These are phyloP conservation scores for Perca flavescens DNA, from an alignment of 2,113 vertebrate species.

Conservation along the genomic window DNA sequence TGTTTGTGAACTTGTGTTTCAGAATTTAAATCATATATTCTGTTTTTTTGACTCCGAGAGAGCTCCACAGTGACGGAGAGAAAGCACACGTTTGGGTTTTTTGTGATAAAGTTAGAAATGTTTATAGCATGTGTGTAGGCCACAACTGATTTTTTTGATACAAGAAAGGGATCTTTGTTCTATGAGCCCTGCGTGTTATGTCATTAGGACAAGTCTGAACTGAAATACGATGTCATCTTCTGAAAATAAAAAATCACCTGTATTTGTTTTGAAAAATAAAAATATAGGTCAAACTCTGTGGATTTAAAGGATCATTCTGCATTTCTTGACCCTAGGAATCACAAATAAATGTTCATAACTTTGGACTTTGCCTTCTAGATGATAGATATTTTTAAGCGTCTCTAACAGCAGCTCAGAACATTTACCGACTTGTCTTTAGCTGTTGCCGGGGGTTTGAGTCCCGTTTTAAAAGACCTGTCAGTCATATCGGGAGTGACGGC, in stretches of 20 bases:
- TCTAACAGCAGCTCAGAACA: conserved; percentile 1
- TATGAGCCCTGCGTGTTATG: too few species aligned
- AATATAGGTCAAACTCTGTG: background rate
- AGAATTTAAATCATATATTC: background rate
- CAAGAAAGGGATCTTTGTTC: too few species aligned
- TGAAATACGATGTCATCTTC: background rate
- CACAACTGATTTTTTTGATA: too few species aligned
- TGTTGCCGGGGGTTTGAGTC: background rate
- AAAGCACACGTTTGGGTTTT: too few species aligned
- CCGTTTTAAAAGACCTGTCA: conserved; percentile 14
- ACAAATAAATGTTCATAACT: background rate
- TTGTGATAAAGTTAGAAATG: background rate
- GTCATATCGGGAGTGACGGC: conserved; percentile 22
- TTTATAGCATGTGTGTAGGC: too few species aligned
- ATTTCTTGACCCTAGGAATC: background rate
- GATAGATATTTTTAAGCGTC: background rate
- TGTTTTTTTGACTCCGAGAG: background rate
- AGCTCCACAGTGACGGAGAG: background rate
- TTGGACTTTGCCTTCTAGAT: background rate
- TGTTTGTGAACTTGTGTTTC: background rate
- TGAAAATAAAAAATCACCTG: background rate
- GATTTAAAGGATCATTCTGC: background rate
- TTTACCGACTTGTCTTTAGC: background rate
- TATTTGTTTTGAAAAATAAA: too few species aligned
- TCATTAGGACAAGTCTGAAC: too few species aligned